Conservation (phyloP, 2,888 invertebrate genomes). For the Drosophila setosimentum region DNA sequence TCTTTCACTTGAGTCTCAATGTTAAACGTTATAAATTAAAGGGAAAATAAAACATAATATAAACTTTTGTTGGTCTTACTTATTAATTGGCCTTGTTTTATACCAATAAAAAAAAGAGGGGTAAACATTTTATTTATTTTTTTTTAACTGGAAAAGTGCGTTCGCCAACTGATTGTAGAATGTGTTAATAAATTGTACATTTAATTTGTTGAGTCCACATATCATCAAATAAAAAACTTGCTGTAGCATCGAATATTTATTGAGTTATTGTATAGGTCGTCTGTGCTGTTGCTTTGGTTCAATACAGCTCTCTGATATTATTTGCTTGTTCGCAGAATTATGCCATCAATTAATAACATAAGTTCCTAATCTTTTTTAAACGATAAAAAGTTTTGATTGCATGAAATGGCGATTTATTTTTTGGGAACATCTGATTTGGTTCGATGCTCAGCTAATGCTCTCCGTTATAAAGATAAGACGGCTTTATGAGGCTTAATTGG, state of each 20-base stretch:
- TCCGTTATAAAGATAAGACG: slow-evolving; percentile 36
- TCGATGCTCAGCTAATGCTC: background rate
- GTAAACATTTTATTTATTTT: slow-evolving; percentile 10
- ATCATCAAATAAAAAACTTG: slow-evolving; percentile 9
- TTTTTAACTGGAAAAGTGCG: slow-evolving; percentile 8
- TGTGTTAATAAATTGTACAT: slow-evolving; percentile 54
- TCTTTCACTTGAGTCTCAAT: slow-evolving; percentile 6
- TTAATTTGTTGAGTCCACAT: slow-evolving; percentile 25
- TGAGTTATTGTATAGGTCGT: slow-evolving; percentile 21
- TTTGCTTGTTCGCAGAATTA: background rate
- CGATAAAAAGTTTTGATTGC: background rate
- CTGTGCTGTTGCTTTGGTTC: background rate
- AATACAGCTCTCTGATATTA: no score
- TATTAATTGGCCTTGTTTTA: slow-evolving; percentile 23
- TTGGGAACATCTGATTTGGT: slow-evolving; percentile 9
- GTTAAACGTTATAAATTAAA: slow-evolving; percentile 7
- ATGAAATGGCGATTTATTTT: background rate
- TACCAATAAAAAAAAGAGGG: slow-evolving; percentile 22
- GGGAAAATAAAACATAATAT: slow-evolving; percentile 2
- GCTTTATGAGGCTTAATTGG: slow-evolving; percentile 11
- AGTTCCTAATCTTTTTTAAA: background rate
- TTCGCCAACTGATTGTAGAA: slow-evolving; percentile 56
- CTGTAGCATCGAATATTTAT: slow-evolving; percentile 20
- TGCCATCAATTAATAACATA: background rate
- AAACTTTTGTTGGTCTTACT: slow-evolving; percentile 3